Base-by-base conservation (phyloP, 2,888 invertebrate species). In the Caenorhabditis sp. region DNA sequence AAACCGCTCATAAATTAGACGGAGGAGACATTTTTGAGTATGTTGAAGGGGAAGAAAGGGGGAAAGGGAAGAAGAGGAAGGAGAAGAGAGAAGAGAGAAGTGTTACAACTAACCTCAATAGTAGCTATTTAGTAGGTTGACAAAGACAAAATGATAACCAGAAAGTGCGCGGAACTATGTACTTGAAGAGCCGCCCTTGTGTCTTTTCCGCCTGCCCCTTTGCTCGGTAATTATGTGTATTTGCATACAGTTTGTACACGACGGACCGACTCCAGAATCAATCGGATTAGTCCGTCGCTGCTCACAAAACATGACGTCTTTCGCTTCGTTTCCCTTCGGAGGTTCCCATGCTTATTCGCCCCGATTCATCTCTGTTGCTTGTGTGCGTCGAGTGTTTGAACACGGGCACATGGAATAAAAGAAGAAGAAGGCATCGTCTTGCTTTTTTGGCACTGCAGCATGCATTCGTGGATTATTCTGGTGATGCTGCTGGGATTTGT, bases 201-300 rank as follows among this genome's bases (percentile, higher is more conserved):
- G 15, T 51, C 64, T 2, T 13, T 40, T 40, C 40, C 40, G 6
- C 13, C 40, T 13, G 32, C 64, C 47, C 13, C 13, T 13, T 6
- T 56, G 47, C 61, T 51, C 28, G 13, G 67, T 76, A 76, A 76
- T 76, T 76, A 76, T 76, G 76, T 61, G 44, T 76, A 20, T 76
- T 67, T 76, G 61, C 67, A 67, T 76, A 76, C 76, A 76, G 76
- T 67, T 67, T 50, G 44, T 74, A 65, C 74, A 65, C 56, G 58
- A 40, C 26, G 40, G 40, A 6, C 40, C 26, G 62, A 51, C 62
- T 65, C 44, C 67, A 76, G 60, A 67, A 67, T 60, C 67, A 76
- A 76, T 76, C 76, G 60, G 67, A 67, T 76, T 76, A 65, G 67
- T 37, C 62, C 20, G 51, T 47, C 51, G 37, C 62, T 8, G 37